phyloP scores from a whole-genome alignment of 2,113 vertebrate species.

The Prinia subflava region DNA sequence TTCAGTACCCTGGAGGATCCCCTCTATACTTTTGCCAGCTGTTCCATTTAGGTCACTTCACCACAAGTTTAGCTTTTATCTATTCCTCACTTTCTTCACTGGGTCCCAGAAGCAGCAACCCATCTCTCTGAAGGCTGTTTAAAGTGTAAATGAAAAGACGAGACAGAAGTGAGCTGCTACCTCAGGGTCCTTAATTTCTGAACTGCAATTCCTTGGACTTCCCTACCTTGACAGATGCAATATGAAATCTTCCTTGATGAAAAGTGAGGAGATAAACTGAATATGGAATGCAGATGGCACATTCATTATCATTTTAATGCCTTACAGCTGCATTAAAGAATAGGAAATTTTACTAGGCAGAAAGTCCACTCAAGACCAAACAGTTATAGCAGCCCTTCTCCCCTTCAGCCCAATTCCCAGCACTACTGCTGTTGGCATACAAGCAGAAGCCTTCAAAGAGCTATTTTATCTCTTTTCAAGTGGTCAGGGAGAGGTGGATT shows the following conservation, averaged over 20 bases:
- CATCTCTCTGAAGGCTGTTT: conserved; percentile 59
- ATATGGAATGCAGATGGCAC: conserved; percentile 40
- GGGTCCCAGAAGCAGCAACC: conserved; percentile 39
- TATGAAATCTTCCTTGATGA: conserved; percentile 65
- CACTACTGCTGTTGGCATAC: neutral
- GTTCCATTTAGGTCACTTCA: conserved; percentile 51
- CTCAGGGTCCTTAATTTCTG: conserved; percentile 71
- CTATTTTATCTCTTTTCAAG: neutral
- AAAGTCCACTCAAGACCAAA: conserved; percentile 1
- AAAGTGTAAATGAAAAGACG: conserved; percentile 72
- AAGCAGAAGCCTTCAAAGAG: neutral
- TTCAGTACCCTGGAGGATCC: conserved; percentile 48
- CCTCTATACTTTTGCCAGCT: conserved; percentile 46
- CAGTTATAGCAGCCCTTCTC: neutral
- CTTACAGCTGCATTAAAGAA: conserved; percentile 37
- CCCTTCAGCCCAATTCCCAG: neutral
- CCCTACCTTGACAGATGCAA: conserved; percentile 64
- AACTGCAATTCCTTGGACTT: conserved; percentile 65
- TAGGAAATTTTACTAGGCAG: neutral
- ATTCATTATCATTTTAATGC: conserved; percentile 71
- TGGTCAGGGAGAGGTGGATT: neutral
- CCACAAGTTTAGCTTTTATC: conserved; percentile 63
- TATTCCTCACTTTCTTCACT: conserved; percentile 53
- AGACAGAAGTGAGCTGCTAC: conserved; percentile 59
- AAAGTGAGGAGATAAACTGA: conserved; percentile 59